phyloP scores from a whole-genome alignment of 1,140 invertebrate species.

The Brachionus sp. region DNA sequence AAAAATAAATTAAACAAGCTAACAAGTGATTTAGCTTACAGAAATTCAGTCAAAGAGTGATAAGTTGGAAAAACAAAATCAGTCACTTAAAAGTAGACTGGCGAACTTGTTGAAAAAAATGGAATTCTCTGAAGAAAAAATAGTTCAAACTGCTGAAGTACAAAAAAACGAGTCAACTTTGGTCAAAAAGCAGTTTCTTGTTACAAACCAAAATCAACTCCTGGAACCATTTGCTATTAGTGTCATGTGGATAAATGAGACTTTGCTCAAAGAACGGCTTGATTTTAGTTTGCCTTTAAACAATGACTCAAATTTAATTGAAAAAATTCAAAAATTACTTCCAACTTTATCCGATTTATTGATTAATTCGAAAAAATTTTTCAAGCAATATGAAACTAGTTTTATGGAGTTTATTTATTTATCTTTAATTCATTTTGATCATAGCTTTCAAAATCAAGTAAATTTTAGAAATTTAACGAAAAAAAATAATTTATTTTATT shows the following conservation, averaged over 20 bases:
- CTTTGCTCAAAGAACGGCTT: slow-evolving; percentile 8
- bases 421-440: slow-evolving; percentile 55
- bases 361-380: slow-evolving; percentile 53
- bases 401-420: slow-evolving; percentile 58
- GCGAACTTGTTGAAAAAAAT: slow-evolving; percentile 55
- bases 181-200: background rate
- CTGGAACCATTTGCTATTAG: slow-evolving; percentile 36
- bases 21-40: slow-evolving; percentile 49
- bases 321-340: slow-evolving; percentile 12
- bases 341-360: slow-evolving; percentile 55
- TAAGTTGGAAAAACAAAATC: slow-evolving; percentile 54
- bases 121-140: background rate
- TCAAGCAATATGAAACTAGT: slow-evolving; percentile 49
- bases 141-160: background rate
- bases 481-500: background rate
- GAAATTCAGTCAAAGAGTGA: slow-evolving; percentile 50
- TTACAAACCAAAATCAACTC: background rate
- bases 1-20: background rate
- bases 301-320: background rate
- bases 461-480: slow-evolving; percentile 46
- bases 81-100: slow-evolving; percentile 54
- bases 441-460: slow-evolving; percentile 50
- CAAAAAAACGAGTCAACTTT: background rate
- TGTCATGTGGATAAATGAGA: background rate
- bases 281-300: background rate